Base-by-base conservation (phyloP, 2,888 invertebrate species). In the Andrena chrysosceles region DNA sequence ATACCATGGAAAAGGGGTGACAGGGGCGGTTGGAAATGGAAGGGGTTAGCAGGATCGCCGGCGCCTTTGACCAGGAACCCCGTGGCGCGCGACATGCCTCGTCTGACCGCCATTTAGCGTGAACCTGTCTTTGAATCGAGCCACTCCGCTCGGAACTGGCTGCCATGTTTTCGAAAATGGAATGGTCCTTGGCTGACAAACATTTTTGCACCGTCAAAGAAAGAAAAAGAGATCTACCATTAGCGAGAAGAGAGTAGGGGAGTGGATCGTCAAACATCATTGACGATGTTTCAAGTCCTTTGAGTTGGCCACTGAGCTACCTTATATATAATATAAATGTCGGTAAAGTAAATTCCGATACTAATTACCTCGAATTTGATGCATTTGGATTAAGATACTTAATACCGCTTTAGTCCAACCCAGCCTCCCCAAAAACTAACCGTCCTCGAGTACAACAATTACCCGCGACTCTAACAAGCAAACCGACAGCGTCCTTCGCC, bases 21-120 rank as follows among this genome's bases (percentile, higher is more conserved):
- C 72, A 77, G 60, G 73, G 62, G 72, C 49, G 69, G 64, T 56
- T 60, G 52, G 13, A 67, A 75, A 33, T 77, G 84, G 81, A 81
- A 82, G 80, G 85, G 85, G 77, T 66, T 72, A 48, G 63, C 82
- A 84, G 87, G 83, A 85, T 85, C 86, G 93, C 91, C 93, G 93
- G 93, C 91, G 89, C 92, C 92, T 93, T 93, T 93, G 91, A 91
- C 87, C 89, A 76, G 81, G 90, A 91, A 91, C 92, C 93, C 93
- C 91, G 91, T 88, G 91, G 93, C 89, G 93, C 90, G 92, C 91
- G 93, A 93, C 93, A 93, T 93, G 91, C 91, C 89, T 90, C 85
- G 92, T 89, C 93, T 90, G 92, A 92, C 91, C 92, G 92, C 92
- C 92, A 92, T 93, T 93, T 93, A 93, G 92, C 91, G 92, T 93